phyloP scores from a whole-genome alignment of 2,888 invertebrate species.

The Onchidella celtica region DNA sequence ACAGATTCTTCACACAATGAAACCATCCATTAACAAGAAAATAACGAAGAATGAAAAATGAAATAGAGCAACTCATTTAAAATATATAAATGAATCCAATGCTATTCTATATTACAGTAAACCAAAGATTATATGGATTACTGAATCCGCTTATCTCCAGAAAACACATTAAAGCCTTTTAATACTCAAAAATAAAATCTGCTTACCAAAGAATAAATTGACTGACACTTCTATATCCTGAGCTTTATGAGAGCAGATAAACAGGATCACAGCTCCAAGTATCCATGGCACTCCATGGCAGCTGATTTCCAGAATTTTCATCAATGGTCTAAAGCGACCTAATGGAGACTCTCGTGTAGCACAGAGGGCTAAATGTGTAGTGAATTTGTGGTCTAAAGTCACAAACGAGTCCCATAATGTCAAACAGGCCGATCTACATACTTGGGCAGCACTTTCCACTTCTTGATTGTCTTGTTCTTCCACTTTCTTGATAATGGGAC shows the following conservation, averaged over 20 bases:
- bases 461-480: not conserved
- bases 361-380: slow-evolving; percentile 65
- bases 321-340: slow-evolving; percentile 78
- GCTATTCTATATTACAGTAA: no score
- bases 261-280: slow-evolving; percentile 87
- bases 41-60: no score
- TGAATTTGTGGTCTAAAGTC: slow-evolving; percentile 59
- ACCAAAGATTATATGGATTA: no score
- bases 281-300: slow-evolving; percentile 95
- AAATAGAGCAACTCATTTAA: no score
- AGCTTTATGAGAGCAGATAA: slow-evolving; percentile 87
- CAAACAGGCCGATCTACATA: slow-evolving; percentile 45
- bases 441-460: slow-evolving; percentile 41
- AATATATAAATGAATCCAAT: no score
- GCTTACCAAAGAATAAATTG: slow-evolving; percentile 90
- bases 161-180: no score
- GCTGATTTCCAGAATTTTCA: slow-evolving; percentile 85
- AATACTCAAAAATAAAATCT: not conserved
- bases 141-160: no score
- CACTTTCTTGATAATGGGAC: slow-evolving; percentile 35
- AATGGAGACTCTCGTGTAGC: slow-evolving; percentile 63
- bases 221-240: slow-evolving; percentile 90
- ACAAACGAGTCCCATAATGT: slow-evolving; percentile 53
- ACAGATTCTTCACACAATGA: no score
- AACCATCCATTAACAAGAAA: no score